Percentiles rank a stretch among this genome's conserved stretches.
Conservation (phyloP, 2,888 invertebrate species). For the Dryococelus australis region DNA sequence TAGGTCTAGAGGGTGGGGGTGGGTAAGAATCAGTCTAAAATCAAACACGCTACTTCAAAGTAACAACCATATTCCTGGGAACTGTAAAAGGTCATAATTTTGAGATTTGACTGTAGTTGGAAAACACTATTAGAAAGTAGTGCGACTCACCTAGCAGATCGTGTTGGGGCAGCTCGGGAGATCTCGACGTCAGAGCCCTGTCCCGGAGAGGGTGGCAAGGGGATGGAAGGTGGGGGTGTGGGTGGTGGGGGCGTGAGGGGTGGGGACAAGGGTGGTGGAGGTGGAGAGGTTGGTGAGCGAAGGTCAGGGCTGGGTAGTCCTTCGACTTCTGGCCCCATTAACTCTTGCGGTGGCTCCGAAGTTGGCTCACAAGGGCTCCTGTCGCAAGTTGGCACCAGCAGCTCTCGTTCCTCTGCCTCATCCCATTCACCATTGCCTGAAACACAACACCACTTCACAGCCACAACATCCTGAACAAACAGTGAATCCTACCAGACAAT, state of each 20-base stretch:
- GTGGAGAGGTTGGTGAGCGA: not conserved
- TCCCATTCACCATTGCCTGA: not conserved
- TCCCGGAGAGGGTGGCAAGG: not conserved
- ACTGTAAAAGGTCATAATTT: too few species aligned
- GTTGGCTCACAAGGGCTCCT: not conserved
- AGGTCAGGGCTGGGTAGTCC: not conserved
- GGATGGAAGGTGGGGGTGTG: not conserved
- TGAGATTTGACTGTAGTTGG: too few species aligned
- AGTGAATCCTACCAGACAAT: too few species aligned
- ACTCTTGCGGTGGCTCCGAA: not conserved
- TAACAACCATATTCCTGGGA: too few species aligned
- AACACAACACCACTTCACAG: not conserved
- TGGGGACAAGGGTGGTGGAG: too few species aligned
- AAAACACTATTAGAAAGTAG: too few species aligned
- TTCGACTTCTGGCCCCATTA: not conserved
- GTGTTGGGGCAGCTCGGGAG: not conserved
- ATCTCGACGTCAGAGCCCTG: not conserved
- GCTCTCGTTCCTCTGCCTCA: not conserved
- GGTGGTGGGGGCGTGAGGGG: too few species aligned
- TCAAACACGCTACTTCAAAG: too few species aligned
- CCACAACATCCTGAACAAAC: too few species aligned
- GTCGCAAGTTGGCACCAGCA: not conserved
- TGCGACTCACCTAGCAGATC: not conserved
- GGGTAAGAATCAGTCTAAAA: too few species aligned
- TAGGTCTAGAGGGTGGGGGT: too few species aligned